A percentile compares a stretch with the other conserved stretches of the same genome.
These are phyloP conservation scores for Oreochromis mossambicus DNA, from an alignment of 2,797 vertebrate species.

Conservation along the genomic window DNA sequence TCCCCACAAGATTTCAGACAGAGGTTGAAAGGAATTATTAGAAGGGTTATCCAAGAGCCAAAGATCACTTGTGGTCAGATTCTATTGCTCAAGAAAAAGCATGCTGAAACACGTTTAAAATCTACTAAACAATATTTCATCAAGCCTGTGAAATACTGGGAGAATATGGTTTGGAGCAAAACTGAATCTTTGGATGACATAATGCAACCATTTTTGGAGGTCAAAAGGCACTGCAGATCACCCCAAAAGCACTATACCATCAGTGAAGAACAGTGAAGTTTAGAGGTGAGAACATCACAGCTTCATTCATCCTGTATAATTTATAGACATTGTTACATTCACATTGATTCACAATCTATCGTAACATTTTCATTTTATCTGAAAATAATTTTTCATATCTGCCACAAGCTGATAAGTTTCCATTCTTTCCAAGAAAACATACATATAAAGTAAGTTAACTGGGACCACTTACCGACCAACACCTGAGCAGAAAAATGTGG, in stretches of 20 bases:
- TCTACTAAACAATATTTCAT: neutral
- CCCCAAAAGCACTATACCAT: neutral
- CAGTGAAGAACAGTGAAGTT: neutral
- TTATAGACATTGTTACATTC: neutral
- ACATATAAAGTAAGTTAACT: neutral
- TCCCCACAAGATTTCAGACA: neutral
- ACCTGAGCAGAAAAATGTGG: neutral
- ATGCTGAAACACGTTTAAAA: neutral
- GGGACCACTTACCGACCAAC: neutral
- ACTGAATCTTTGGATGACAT: neutral
- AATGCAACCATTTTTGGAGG: neutral
- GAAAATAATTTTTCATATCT: neutral
- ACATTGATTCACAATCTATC: neutral
- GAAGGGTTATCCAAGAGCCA: neutral
- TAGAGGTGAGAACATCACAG: neutral
- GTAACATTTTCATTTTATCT: neutral
- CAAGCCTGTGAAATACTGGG: neutral
- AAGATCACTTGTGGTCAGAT: neutral
- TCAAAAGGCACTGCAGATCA: neutral
- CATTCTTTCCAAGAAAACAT: neutral
- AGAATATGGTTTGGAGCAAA: neutral
- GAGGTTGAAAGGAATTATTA: neutral
- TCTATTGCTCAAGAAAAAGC: neutral
- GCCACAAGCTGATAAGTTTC: neutral
- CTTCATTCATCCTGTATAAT: neutral